phyloP scores from a whole-genome alignment of 2,113 vertebrate genomes.

The Nothoprocta perdicaria region DNA sequence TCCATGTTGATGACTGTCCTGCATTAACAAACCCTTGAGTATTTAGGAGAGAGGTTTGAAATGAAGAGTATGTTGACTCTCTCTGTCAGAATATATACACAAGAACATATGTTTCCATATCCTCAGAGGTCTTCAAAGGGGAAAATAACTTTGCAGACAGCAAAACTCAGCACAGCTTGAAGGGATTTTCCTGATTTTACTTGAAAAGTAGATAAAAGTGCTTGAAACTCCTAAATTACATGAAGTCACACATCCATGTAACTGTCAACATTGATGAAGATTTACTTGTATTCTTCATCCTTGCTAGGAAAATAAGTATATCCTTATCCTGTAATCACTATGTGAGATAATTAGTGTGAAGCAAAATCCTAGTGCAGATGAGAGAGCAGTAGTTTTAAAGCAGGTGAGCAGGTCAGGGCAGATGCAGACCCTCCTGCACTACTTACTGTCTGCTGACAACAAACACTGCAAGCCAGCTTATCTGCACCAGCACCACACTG shows the following conservation, averaged over 20 bases:
- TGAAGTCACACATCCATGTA: not conserved
- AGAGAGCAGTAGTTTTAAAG: not conserved
- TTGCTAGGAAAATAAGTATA: not conserved
- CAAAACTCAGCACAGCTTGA: not conserved
- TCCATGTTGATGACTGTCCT: not conserved
- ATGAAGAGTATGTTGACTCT: not conserved
- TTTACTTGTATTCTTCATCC: not conserved
- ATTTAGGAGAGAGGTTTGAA: not conserved
- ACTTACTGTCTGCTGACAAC: not conserved
- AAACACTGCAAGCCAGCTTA: not conserved
- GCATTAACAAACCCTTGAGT: not conserved
- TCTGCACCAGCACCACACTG: not conserved
- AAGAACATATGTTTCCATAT: not conserved
- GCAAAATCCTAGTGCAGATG: not conserved
- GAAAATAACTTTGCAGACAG: not conserved
- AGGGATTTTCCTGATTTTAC: not conserved
- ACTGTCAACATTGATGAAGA: not conserved
- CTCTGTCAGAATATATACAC: not conserved
- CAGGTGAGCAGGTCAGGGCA: not conserved
- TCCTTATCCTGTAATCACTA: not conserved
- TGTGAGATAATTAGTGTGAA: not conserved
- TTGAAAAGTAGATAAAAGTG: not conserved
- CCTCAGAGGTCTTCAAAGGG: not conserved
- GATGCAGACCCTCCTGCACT: not conserved
- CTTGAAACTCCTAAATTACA: not conserved